phyloP scores from a whole-genome alignment of 2,797 vertebrate species.

The Syngnathus rostellatus region DNA sequence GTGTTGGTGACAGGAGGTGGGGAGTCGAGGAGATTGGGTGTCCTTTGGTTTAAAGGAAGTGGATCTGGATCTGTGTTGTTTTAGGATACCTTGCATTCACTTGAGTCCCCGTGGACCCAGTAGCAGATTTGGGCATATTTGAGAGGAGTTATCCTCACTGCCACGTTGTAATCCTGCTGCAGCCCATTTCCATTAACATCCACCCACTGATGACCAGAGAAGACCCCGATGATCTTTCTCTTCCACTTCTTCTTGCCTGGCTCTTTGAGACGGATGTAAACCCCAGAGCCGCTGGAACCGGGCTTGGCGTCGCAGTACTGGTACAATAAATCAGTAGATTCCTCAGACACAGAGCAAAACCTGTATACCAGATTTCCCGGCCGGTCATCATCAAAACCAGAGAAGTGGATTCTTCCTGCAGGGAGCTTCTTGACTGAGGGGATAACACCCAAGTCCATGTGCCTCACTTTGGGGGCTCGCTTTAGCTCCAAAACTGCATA shows the following conservation, averaged over 20 bases:
- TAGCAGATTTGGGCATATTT: constrained; percentile 95
- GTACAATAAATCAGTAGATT: constrained; percentile 88
- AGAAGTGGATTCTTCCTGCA: constrained; percentile 91
- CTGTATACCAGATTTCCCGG: constrained; percentile 87
- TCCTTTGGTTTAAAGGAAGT: constrained; percentile 7
- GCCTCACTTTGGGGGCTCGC: constrained; percentile 78
- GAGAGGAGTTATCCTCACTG: constrained; percentile 89
- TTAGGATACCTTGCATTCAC: constrained; percentile 74
- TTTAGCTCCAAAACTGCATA: constrained; percentile 92
- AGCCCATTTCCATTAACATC: constrained; percentile 77
- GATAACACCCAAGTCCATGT: constrained; percentile 91
- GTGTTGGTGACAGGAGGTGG: constrained; percentile 15
- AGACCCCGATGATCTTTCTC: constrained; percentile 89
- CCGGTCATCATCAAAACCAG: constrained; percentile 87
- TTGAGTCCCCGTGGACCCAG: constrained; percentile 86
- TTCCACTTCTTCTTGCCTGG: constrained; percentile 85
- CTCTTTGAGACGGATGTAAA: constrained; percentile 92
- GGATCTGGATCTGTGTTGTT: constrained; percentile 15
- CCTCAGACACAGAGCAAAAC: constrained; percentile 90
- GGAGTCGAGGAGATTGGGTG: constrained; percentile 4
- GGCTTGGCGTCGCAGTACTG: constrained; percentile 92
- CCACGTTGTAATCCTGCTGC: constrained; percentile 96
- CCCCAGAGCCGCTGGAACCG: constrained; percentile 87
- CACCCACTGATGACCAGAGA: constrained; percentile 92
- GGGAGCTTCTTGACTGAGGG: constrained; percentile 81